Evolutionary conservation across 2,113 vertebrate species (phyloP).

Genomic region (Bombycilla garrulus): DNA sequence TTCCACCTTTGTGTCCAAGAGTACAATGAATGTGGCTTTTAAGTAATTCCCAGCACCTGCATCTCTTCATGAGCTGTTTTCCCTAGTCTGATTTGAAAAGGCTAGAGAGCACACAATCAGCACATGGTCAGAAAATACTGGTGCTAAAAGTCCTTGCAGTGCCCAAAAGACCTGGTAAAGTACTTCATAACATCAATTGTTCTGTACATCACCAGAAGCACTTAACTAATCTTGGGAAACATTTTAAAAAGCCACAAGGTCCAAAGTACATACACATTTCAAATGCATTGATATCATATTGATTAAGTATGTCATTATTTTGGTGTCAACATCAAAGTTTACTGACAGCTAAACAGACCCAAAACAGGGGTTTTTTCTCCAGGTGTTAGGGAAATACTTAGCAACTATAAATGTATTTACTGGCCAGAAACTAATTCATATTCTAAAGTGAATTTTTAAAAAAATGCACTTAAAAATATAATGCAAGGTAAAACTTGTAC

Average conservation of each 20-base stretch:
- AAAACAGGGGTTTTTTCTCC: background rate
- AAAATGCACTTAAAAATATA: background rate
- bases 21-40: background rate
- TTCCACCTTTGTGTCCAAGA: background rate
- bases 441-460: background rate
- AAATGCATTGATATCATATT: background rate
- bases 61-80: background rate
- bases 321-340: conserved; percentile 15
- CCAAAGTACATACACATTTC: background rate
- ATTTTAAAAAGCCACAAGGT: background rate
- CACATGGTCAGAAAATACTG: background rate
- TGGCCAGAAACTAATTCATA: background rate
- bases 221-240: background rate
- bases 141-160: background rate
- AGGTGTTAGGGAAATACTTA: background rate
- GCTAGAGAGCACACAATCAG: background rate
- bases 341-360: conserved; percentile 28
- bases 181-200: background rate
- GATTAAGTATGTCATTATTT: background rate
- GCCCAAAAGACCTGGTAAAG: background rate
- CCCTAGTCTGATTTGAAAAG: background rate
- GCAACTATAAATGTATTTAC: background rate
- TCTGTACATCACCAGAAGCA: background rate
- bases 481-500: background rate
- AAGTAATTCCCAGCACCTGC: background rate